Evolutionary conservation across 1,140 invertebrate genomes (phyloP).

Genomic region (Penaeus chinensis): DNA sequence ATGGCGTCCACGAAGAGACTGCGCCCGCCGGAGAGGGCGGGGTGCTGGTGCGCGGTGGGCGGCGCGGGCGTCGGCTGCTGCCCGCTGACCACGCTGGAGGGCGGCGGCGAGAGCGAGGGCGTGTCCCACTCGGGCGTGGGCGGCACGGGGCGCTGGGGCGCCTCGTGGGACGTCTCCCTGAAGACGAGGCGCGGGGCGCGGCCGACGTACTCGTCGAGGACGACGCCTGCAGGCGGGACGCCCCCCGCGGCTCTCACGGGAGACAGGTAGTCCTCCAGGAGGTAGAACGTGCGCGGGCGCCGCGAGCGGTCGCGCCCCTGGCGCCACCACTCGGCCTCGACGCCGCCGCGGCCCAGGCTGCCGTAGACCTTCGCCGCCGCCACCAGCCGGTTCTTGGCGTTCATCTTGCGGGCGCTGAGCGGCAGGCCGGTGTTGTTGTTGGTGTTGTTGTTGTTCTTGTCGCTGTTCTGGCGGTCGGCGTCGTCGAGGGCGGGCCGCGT

Average conservation of each 20-base stretch:
- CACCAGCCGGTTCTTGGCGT: conserved; percentile 29
- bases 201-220: conserved; percentile 61
- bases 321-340: conserved; percentile 29
- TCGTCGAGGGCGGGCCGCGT: conserved; percentile 2
- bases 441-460: conserved; percentile 14
- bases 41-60: conserved; percentile 21
- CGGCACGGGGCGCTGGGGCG: conserved; percentile 54
- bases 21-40: conserved; percentile 13
- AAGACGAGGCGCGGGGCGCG: conserved; percentile 57
- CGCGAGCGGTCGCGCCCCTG: conserved; percentile 37
- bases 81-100: conserved; percentile 50
- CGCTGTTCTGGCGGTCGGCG: neutral
- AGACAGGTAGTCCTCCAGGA: conserved; percentile 61
- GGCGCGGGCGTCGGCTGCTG: conserved; percentile 33
- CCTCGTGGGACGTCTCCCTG: conserved; percentile 34
- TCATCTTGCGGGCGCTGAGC: conserved; percentile 2
- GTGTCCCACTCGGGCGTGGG: conserved; percentile 63
- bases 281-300: conserved; percentile 60
- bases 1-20: conserved; percentile 43
- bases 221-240: conserved; percentile 51
- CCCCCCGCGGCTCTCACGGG: conserved; percentile 47
- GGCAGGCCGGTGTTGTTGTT: neutral
- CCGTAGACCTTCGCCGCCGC: neutral
- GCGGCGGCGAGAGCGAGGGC: conserved; percentile 60
- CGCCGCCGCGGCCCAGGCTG: conserved; percentile 21